Evolutionary conservation across 1,140 invertebrate genomes (phyloP), one percentile per base, ranked within the genome.

Genomic region (Bradysia coprophila): DNA sequence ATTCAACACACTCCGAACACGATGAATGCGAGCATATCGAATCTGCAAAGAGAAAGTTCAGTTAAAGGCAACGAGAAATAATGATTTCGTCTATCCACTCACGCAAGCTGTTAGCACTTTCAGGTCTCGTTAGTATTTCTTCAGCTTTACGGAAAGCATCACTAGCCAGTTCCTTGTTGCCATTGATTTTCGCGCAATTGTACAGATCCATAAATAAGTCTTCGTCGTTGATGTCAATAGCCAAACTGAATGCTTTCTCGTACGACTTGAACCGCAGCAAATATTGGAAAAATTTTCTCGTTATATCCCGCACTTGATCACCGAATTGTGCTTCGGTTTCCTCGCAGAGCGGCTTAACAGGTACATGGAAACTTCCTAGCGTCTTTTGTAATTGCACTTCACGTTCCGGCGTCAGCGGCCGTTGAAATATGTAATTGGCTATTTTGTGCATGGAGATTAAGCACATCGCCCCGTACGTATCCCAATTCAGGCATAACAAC

Each of bases 181-280:
- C 73, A 43, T 75, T 68, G 41, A 73, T 67, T 43, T 73, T 61
- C 21, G 85, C 83, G 45, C 81, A 75, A 61, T 81, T 83, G 54
- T 85, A 76, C 32, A 89, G 71, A 63, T 91, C 85, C 74, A 83
- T 75, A 51, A 85, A 86, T 28, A 85, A 67, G 63, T 86, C 82
- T 52, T 80, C 78, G 54, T 84, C 78, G 22, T 72, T 72, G 41
- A 92, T 68, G 57, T 91, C 85, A 49, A 89, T 80, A 13, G 83
- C 86, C 38, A 92, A 62, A 43, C 84, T 72, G 52, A 88, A 83
- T 9, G 87, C 85, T 54, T 87, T 89, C 52, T 89, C 83, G 57
- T 84, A 78, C 38, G 82, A 65, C 42, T 76, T 73, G 53, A 82
- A 78, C 74, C 79, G 71, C 21, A 87, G 60, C 38, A 87, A 57